Evolutionary conservation across 2,113 vertebrate species (phyloP).

Genomic region (Grammomys dolichurus): DNA sequence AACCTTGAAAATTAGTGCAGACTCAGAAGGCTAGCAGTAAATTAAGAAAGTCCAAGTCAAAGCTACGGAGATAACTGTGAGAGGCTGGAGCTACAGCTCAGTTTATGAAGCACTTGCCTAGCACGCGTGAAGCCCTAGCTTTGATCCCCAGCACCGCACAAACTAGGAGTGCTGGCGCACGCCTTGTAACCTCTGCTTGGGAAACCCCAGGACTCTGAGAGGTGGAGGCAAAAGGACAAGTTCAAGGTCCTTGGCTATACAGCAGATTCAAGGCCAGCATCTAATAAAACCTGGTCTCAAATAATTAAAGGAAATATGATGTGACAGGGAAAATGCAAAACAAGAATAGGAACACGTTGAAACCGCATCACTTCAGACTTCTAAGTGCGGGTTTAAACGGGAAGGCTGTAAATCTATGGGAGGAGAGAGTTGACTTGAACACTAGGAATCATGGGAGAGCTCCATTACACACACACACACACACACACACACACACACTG

Average conservation of each 20-base stretch:
- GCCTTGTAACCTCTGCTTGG: not conserved
- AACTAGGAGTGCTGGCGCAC: not conserved
- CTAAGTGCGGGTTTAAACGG: not conserved
- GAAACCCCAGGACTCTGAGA: not conserved
- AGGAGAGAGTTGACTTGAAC: not conserved
- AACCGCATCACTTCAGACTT: not conserved
- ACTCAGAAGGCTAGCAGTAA: conserved; percentile 17
- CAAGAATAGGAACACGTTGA: not conserved
- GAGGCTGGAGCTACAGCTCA: not conserved
- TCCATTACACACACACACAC: not conserved
- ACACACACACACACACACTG: not conserved
- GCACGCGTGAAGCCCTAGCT: not conserved
- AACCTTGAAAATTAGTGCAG: conserved; percentile 24
- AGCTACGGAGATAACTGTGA: not conserved
- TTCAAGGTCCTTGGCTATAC: not conserved
- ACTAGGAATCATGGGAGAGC: not conserved
- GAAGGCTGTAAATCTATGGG: not conserved
- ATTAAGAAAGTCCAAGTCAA: not conserved
- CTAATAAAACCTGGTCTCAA: not conserved
- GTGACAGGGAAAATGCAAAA: not conserved
- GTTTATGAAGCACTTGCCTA: not conserved
- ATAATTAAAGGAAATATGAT: not conserved
- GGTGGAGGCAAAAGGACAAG: not conserved
- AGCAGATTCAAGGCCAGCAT: not conserved
- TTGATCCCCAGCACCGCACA: not conserved